Evolutionary conservation across 1,140 invertebrate species (phyloP), one percentile per base, ranked within the genome.

Genomic region (Apis dorsata): DNA sequence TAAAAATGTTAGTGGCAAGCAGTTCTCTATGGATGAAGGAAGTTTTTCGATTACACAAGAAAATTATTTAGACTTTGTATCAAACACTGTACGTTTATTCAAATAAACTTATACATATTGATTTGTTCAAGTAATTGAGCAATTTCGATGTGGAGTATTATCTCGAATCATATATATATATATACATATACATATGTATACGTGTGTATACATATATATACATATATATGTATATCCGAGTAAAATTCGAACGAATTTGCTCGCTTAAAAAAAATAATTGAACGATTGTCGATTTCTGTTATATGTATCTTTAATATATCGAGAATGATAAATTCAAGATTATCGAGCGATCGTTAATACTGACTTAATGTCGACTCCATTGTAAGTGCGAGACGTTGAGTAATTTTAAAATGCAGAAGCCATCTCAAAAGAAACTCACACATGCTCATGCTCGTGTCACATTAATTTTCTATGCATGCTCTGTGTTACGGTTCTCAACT

Each of bases 1-100:
- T 91, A 91, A 90, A 44, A 92, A 87, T 86, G 79, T 94, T 93
- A 93, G 85, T 92, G 83, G 93, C 92, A 92, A 93, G 90, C 90
- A n/a, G 34, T 34, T 81, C 55, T 86, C 34, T 7, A 44, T 44
- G 88, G 88, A 89, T 88, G 77, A 85, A 90, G 86, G 87, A 86
- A 81, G 85, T 63, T 76, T 28, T 34, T 87, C 77, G 68, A 83
- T 86, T 69, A 73, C 24, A 71, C 66, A 85, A 91, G 90, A 91
- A 90, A 85, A 92, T 59, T 91, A 85, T 92, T 90, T 86, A 89
- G 91, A 88, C 62, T 88, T 90, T 90, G 79, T 88, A 85, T 74
- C 84, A 86, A 89, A 83, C 88, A 86, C 84, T 88, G 34, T 44
- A 86, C 79, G 86, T 93, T 93, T 93, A 92, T 93, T 93, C 79